These are phyloP conservation scores for Lytechinus variegatus DNA, from an alignment of 35 echinoderm and acorn worm species.

Conservation along the genomic window DNA sequence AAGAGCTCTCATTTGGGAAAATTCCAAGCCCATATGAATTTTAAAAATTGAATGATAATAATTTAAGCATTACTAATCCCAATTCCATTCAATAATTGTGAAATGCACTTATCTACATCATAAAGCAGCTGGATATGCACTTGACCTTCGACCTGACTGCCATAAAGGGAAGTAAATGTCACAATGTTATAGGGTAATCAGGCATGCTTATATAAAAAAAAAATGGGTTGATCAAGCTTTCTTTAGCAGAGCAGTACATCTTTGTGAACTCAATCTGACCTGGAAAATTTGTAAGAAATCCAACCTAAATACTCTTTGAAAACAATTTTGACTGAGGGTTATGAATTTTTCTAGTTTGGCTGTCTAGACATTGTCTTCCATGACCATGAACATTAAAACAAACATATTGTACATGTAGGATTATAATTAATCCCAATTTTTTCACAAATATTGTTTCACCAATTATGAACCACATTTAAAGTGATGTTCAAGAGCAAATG, in stretches of 20 bases:
- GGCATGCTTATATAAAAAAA: neutral
- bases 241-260: neutral
- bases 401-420: too few species aligned
- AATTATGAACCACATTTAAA: too few species aligned
- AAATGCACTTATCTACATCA: neutral
- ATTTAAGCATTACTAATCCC: too few species aligned
- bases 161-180: neutral
- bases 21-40: too few species aligned
- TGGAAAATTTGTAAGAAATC: neutral
- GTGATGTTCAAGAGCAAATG: neutral
- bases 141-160: neutral
- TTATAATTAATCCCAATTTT: too few species aligned
- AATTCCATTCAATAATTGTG: neutral
- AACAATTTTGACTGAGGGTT: neutral
- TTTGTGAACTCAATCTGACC: neutral
- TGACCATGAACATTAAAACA: neutral
- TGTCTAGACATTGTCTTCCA: neutral
- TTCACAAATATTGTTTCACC: neutral
- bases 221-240: neutral
- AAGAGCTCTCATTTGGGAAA: too few species aligned
- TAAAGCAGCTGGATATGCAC: neutral
- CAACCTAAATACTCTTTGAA: neutral
- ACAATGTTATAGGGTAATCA: neutral
- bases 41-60: too few species aligned
- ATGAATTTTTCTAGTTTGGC: neutral